Evolutionary conservation across 2,888 invertebrate genomes (phyloP).

Genomic region (Celastrina argiolus): DNA sequence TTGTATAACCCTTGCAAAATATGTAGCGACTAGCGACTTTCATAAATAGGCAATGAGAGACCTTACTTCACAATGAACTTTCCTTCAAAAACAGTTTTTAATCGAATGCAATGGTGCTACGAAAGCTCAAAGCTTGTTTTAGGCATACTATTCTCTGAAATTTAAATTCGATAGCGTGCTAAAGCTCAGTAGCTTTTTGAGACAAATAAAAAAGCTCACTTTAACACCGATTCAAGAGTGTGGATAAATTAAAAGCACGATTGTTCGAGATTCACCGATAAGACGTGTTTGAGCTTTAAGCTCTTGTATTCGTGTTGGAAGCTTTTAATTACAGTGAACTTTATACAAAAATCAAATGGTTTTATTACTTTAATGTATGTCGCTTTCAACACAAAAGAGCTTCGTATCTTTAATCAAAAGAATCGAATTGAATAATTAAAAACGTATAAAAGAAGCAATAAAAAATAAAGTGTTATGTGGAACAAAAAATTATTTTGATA

Average conservation of each 20-base stretch:
- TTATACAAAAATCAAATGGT: slow-evolving; percentile 17
- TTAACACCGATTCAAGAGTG: slow-evolving; percentile 74
- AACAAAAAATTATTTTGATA: background rate
- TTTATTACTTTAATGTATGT: slow-evolving; percentile 1
- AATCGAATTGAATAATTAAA: background rate
- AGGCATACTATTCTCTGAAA: slow-evolving; percentile 4
- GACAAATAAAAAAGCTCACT: slow-evolving; percentile 67
- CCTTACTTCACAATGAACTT: background rate
- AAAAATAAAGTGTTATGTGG: background rate
- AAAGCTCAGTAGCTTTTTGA: slow-evolving; percentile 46
- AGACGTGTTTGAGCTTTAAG: slow-evolving; percentile 67
- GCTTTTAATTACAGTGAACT: slow-evolving; percentile 29
- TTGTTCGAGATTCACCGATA: slow-evolving; percentile 64
- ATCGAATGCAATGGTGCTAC: background rate
- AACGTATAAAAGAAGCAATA: background rate
- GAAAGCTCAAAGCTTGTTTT: slow-evolving; percentile 12
- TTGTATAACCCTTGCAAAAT: too few species aligned
- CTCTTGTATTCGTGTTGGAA: slow-evolving; percentile 59
- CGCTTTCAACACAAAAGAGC: background rate
- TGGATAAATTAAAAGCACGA: slow-evolving; percentile 73
- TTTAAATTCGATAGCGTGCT: slow-evolving; percentile 53
- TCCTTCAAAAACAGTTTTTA: background rate
- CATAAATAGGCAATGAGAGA: background rate
- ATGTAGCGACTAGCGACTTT: too few species aligned
- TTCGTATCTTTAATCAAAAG: background rate